Base-by-base conservation (phyloP, 2,888 invertebrate species). In the Sarcophaga rosellei region DNA sequence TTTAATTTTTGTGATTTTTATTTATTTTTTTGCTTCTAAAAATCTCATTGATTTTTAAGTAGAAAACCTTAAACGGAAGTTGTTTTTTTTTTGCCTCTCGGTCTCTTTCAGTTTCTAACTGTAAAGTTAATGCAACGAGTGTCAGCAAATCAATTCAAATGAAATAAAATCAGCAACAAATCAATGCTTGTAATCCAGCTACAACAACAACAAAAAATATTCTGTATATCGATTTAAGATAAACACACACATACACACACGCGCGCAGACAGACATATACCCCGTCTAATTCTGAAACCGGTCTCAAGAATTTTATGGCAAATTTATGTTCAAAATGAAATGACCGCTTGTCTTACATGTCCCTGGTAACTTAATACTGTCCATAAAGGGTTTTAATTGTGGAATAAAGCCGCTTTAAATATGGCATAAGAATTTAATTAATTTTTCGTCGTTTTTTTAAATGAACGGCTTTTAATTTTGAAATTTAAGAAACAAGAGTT, bases 11-110 rank as follows among this genome's bases (percentile, higher is more conserved):
- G 4, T 73, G 20, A n/a, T 15, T 61, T 45, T 21, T 15, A 65
- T 15, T 63, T 45, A 53, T 53, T 65, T 10, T 63, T 61, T 23
- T 62, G 44, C 57, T 65, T 59, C 45, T 78, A 53, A 77, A 78
- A 81, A 65, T 74, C 66, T 83, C 81, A 86, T 81, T 84, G 86
- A 86, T 75, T 84, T 77, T 79, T 70, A 78, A 86, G 84, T 75
- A 72, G 86, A 78, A 86, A 86, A 84, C 86, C 86, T 86, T 86
- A 86, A 86, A 86, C 86, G 86, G 86, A 86, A 86, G 86, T 86
- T 84, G 86, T 81, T 59, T 63, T 73, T 23, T 57, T 77, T 53
- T 79, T 81, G 35, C 35, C 35, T 35, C 35, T 35, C 35, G 35
- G 35, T 25, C 66, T 21, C 11, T 17, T 59, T 75, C 25, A 21